Percentiles rank a stretch among this genome's conserved stretches.
Evolutionary conservation across 2,888 invertebrate genomes (phyloP).

Genomic region (Drosophila niveifrons): DNA sequence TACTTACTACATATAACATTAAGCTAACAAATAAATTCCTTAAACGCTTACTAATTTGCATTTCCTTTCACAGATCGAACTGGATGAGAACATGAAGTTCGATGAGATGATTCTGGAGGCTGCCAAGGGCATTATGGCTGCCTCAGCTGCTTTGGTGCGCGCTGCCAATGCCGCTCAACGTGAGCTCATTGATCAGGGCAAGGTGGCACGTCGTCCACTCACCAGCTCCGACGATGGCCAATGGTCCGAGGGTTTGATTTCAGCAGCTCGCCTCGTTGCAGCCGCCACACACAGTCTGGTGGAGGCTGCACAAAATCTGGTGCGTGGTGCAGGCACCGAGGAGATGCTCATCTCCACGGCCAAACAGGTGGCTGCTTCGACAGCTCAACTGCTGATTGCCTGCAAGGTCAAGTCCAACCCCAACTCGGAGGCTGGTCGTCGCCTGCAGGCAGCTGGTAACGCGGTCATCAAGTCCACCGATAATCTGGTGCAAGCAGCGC

Average conservation of each 20-base stretch:
- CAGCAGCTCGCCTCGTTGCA: slow-evolving; percentile 97
- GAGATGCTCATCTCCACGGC: slow-evolving; percentile 98
- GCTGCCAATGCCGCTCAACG: slow-evolving; percentile 98
- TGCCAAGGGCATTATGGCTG: slow-evolving; percentile 98
- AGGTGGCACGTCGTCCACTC: slow-evolving; percentile 92
- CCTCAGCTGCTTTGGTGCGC: slow-evolving; percentile 97
- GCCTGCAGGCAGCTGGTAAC: slow-evolving; percentile 96
- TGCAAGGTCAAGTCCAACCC: slow-evolving; percentile 99
- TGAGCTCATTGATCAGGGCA: slow-evolving; percentile 96
- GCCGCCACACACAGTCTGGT: slow-evolving; percentile 99
- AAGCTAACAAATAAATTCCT: background rate
- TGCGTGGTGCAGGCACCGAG: slow-evolving; percentile 96
- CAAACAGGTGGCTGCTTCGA: slow-evolving; percentile 98
- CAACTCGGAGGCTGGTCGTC: slow-evolving; percentile 95
- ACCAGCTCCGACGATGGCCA: slow-evolving; percentile 97
- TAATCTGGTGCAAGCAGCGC: slow-evolving; percentile 97
- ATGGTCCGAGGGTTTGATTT: slow-evolving; percentile 98
- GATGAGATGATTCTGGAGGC: slow-evolving; percentile 99
- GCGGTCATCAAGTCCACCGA: slow-evolving; percentile 99
- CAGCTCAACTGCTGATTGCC: slow-evolving; percentile 98
- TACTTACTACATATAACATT: slow-evolving; percentile 1
- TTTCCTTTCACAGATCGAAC: slow-evolving; percentile 75
- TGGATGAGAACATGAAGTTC: slow-evolving; percentile 97
- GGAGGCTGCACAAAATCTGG: slow-evolving; percentile 98
- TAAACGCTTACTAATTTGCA: background rate